Evolutionary conservation across 2,113 vertebrate species (phyloP), one percentile per base, ranked within the genome.

Genomic region (Oostethus manadensis): DNA sequence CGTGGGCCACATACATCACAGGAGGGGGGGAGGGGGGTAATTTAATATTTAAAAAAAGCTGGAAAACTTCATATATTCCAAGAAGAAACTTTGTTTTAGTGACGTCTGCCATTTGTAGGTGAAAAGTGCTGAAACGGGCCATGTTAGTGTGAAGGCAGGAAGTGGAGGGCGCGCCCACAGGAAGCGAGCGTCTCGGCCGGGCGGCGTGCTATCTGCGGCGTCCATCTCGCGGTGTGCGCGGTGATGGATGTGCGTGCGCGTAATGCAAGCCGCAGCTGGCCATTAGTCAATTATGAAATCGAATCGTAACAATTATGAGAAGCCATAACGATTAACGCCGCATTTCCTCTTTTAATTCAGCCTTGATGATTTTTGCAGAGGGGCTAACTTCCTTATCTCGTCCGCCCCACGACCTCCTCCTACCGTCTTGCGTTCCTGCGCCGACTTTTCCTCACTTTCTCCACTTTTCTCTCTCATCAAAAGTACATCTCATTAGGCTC

Each of bases 221-320:
- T 54, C 82, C 68, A 74, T 86, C 53, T 55, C 29, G 18, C 18
- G n/a, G 33, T 10, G 7, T 8, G 33, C 33, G 33, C 33, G 33
- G 20, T 40, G 53, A 55, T 15, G n/a, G 53, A 55, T 55, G 51
- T 1, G 10, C 82, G 77, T 79, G 78, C 67, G 22, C 82, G 78
- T 88, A 88, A 89, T 86, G 83, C 56, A 75, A 83, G 85, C 69
- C 82, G 79, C 86, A 86, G 82, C 83, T 85, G 86, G 80, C 88
- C 86, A 88, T 89, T 89, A 89, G 85, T 84, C 81, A 85, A 86
- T 85, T 82, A 86, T 85, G 83, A 89, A 89, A 89, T 81, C 81
- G 82, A 89, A 88, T 88, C 83, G 86, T 87, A 84, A 88, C 85
- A 88, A 88, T 87, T 81, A 88, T 82, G 85, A 85, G 86, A 81